Evolutionary conservation across 2,888 invertebrate genomes (phyloP), one percentile per base, ranked within the genome.

Genomic region (Xanthia icteritia): DNA sequence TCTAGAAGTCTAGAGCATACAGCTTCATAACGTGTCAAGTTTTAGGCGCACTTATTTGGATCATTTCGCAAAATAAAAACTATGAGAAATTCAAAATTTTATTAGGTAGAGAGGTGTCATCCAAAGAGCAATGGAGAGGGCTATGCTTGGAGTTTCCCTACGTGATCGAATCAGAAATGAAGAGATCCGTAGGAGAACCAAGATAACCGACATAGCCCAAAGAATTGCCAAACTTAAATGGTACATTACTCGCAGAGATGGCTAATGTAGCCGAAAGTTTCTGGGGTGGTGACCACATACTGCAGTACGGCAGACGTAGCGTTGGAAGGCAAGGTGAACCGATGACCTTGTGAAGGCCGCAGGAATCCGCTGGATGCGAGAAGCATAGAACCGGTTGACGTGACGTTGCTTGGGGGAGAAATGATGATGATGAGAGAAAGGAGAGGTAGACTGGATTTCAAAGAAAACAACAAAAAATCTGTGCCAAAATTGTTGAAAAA

Each of bases 1-100:
- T 63, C 23, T 58, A 42, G 2, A 42, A 42, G 42, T 42, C 42
- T 42, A 63, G 36, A 54, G 6, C 58, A 39, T 27, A 27, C 9
- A 9, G 39, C 5, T 80, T 69, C 36, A 80, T 69, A 65, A 45
- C 1, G 54, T 82, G 58, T 45, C 48, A 17, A 56, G n/a, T 27
- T 48, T 31, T 70, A 39, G 1, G 20, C 5, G 8, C 42, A 5
- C 42, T 27, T 51, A 73, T 63, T 5, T n/a, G 5, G 36, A 45
- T 45, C 5, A 8, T 45, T 20, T 20, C 3, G 9, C 1, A 15
- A 31, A 36, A 20, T 9, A 2, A 13, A 5, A 51, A 20, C 9
- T 73, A 9, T n/a, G 8, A 31, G 8, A 20, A 72, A 42, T 31
- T 20, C 2, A 9, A 36, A 58, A 45, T 31, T 56, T 8, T 5